Evolutionary conservation across 2,797 vertebrate genomes (phyloP).

Genomic region (Helostoma temminkii): DNA sequence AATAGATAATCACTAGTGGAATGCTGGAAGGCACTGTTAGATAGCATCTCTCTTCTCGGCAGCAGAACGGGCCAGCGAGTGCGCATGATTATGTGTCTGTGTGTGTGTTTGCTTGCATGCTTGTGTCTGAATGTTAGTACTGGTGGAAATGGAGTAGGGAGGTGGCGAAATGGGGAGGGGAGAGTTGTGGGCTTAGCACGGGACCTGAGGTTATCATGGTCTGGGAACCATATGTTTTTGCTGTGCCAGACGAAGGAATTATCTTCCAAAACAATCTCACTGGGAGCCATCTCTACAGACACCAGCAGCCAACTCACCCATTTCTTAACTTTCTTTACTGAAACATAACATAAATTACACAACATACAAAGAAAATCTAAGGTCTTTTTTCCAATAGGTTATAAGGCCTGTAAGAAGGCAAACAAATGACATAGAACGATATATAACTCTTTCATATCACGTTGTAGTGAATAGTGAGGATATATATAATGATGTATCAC

Average conservation of each 20-base stretch:
- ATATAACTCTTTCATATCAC: slow-evolving; percentile 79
- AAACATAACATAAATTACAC: slow-evolving; percentile 79
- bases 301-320: slow-evolving; percentile 76
- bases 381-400: slow-evolving; percentile 73
- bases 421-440: slow-evolving; percentile 81
- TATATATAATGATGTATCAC: slow-evolving; percentile 81
- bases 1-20: slow-evolving; percentile 85
- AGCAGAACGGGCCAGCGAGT: slow-evolving; percentile 81
- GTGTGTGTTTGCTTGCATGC: slow-evolving; percentile 53
- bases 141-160: slow-evolving; percentile 38
- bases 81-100: slow-evolving; percentile 51
- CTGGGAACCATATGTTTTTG: slow-evolving; percentile 77
- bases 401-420: slow-evolving; percentile 79
- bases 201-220: slow-evolving; percentile 84
- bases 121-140: slow-evolving; percentile 46
- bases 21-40: slow-evolving; percentile 86
- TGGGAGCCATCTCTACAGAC: slow-evolving; percentile 76
- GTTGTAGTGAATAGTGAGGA: slow-evolving; percentile 76
- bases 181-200: slow-evolving; percentile 45
- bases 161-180: neutral
- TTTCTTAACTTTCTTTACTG: slow-evolving; percentile 79
- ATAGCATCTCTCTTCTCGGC: slow-evolving; percentile 83
- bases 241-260: slow-evolving; percentile 64
- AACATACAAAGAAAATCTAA: slow-evolving; percentile 79
- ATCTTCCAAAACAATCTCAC: slow-evolving; percentile 72